A percentile compares a stretch with the other conserved stretches of the same genome.
phyloP scores from a whole-genome alignment of 2,797 vertebrate genomes.

The Periparus ater region DNA sequence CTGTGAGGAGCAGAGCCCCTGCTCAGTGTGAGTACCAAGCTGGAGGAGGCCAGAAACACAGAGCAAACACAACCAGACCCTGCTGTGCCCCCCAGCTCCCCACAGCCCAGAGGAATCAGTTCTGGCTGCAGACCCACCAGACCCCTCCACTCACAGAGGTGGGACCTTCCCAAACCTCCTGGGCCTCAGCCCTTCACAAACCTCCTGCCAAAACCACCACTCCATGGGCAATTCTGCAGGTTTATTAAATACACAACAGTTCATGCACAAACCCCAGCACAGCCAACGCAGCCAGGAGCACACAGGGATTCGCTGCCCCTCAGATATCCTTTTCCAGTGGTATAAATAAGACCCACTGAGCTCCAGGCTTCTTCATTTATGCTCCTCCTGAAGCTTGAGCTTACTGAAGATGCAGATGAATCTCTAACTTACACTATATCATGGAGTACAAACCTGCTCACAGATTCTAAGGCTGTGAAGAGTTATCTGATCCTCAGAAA shows the following conservation, averaged over 20 bases:
- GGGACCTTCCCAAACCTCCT: not conserved
- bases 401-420: not conserved
- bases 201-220: not conserved
- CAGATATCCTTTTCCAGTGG: not conserved
- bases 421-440: not conserved
- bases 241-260: not conserved
- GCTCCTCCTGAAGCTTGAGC: not conserved
- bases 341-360: not conserved
- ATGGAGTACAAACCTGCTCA: not conserved
- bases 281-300: not conserved
- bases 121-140: accelerated
- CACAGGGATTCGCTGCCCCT: accelerated
- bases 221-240: not conserved
- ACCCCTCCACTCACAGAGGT: not conserved
- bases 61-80: not conserved
- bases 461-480: not conserved
- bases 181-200: not conserved
- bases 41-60: not conserved
- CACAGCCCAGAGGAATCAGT: no score
- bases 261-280: accelerated
- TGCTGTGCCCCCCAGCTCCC: accelerated
- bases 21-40: accelerated
- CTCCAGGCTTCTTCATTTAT: not conserved
- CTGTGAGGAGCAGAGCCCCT: not conserved
- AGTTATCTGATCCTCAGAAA: not conserved